These are phyloP conservation scores for Gallinago paraguaiae DNA, from an alignment of 2,113 vertebrate species.

Conservation along the genomic window DNA sequence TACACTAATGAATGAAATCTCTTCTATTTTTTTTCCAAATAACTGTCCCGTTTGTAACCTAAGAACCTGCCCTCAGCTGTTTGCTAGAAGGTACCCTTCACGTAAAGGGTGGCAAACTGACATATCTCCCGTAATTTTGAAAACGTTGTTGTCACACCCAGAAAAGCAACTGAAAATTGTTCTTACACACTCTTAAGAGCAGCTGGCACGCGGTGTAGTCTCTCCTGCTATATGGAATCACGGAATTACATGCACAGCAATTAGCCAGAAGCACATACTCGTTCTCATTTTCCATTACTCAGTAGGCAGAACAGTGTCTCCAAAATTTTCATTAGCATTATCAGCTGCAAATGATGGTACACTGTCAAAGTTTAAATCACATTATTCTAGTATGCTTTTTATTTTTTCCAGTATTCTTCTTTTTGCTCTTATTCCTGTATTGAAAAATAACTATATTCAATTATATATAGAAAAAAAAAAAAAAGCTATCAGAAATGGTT, in stretches of 20 bases:
- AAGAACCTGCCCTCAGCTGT: background rate
- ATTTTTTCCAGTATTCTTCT: background rate
- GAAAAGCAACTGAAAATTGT: background rate
- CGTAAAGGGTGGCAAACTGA: background rate
- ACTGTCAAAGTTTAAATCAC: slow-evolving; percentile 6
- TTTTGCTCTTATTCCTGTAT: background rate
- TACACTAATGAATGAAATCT: background rate
- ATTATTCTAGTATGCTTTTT: background rate
- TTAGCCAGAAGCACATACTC: background rate
- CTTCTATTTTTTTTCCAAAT: background rate
- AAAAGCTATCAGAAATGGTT: background rate
- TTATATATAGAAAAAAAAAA: background rate
- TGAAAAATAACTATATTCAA: background rate
- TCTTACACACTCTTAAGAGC: background rate
- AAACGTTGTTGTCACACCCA: background rate
- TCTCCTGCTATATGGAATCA: background rate
- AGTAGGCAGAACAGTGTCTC: background rate
- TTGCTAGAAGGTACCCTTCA: background rate
- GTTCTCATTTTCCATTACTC: background rate
- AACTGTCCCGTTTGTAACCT: background rate
- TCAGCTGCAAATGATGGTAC: background rate
- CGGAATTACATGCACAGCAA: background rate
- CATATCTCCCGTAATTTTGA: background rate
- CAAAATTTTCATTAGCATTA: slow-evolving; percentile 20
- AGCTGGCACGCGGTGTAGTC: background rate